Percentiles rank a stretch among this genome's conserved stretches.
Conservation (phyloP, 92 coral and sea anemone species). For the Umimayanthus kanabou region DNA sequence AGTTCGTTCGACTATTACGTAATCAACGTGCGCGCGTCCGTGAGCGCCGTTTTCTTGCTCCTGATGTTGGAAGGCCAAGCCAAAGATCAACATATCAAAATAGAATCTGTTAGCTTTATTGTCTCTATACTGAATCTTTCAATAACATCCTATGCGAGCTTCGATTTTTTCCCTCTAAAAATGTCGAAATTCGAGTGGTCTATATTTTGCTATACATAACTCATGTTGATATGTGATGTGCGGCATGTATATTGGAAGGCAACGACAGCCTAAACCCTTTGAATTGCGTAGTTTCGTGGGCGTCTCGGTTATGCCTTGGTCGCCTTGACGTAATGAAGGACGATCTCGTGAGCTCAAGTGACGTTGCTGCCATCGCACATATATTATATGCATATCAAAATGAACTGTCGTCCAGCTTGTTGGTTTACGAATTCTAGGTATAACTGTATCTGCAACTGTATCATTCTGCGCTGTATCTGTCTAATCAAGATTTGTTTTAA, state of each 20-base stretch:
- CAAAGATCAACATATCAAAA: not conserved
- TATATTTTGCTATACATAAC: not conserved
- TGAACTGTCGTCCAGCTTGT: too few species aligned
- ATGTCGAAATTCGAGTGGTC: too few species aligned
- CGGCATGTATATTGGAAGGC: not conserved
- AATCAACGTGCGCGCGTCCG: too few species aligned
- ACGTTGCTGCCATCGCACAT: not conserved
- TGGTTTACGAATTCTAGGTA: too few species aligned
- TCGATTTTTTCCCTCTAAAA: not conserved
- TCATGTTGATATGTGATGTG: not conserved
- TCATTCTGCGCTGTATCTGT: too few species aligned
- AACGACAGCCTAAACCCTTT: not conserved
- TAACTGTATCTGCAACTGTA: too few species aligned
- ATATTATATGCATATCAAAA: not conserved
- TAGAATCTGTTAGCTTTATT: not conserved
- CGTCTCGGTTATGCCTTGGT: not conserved
- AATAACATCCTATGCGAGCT: not conserved
- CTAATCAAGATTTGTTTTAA: too few species aligned
- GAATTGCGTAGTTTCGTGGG: not conserved
- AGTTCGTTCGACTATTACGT: too few species aligned
- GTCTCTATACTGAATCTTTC: not conserved
- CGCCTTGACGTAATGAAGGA: not conserved
- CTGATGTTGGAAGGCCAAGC: too few species aligned
- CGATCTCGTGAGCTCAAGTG: not conserved
- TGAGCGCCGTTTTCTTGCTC: too few species aligned